Conservation (phyloP, 1,140 invertebrate genomes). For the Tyrophagus putrescentiae region DNA sequence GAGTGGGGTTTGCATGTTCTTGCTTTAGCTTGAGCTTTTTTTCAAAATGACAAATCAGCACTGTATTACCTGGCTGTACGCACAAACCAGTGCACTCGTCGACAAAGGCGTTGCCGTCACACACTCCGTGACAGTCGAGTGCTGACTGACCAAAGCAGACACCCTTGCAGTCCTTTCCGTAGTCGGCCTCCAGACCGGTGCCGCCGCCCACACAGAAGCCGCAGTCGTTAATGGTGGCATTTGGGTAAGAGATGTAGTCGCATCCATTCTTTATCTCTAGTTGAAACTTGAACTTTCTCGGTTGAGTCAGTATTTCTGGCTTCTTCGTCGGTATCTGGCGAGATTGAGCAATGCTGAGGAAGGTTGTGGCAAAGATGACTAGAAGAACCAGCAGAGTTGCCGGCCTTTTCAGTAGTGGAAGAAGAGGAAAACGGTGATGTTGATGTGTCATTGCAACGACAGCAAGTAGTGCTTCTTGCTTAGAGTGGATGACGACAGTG, state of each 20-base stretch:
- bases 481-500: too few relatives aligned
- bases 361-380: not conserved
- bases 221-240: constrained; percentile 27
- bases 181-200: constrained; percentile 26
- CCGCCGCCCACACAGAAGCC: constrained; percentile 27
- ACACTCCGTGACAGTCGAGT: constrained; percentile 26
- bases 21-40: not conserved
- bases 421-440: too few relatives aligned
- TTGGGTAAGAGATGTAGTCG: constrained; percentile 11
- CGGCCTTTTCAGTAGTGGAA: too few relatives aligned
- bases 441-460: too few relatives aligned
- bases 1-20: not conserved
- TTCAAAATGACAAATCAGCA: not conserved
- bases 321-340: not conserved
- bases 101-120: constrained; percentile 26
- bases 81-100: constrained; percentile 28
- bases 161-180: constrained; percentile 27
- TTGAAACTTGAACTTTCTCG: not conserved
- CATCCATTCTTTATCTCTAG: constrained; percentile 2
- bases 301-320: too few relatives aligned
- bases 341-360: not conserved
- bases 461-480: too few relatives aligned
- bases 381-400: not conserved
- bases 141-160: constrained; percentile 22
- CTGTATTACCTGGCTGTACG: constrained; percentile 18